Conservation (phyloP, 2,797 vertebrate species). For the Ispidina picta region DNA sequence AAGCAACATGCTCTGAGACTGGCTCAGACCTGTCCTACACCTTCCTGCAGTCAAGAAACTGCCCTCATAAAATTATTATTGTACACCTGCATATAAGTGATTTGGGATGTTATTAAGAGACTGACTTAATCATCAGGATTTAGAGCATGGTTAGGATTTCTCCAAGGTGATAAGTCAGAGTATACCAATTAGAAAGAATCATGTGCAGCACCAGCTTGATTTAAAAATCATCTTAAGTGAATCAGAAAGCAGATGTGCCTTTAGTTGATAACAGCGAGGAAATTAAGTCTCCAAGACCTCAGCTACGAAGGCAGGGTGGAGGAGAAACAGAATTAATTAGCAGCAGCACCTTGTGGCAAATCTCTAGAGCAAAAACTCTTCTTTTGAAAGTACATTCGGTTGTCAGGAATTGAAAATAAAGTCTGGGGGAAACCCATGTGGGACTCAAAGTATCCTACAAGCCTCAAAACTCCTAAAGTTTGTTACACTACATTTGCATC, state of each 20-base stretch:
- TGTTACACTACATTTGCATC: background rate
- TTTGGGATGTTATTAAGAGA: slow-evolving; percentile 26
- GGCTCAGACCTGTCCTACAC: background rate
- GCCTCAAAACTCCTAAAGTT: background rate
- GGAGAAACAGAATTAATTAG: background rate
- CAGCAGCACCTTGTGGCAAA: background rate
- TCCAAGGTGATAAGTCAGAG: slow-evolving; percentile 35
- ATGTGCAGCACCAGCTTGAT: slow-evolving; percentile 1
- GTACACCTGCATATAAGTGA: background rate
- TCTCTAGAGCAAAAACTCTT: background rate
- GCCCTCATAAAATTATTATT: slow-evolving; percentile 18
- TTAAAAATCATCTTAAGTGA: slow-evolving; percentile 40
- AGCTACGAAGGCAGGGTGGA: background rate
- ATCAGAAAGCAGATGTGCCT: slow-evolving; percentile 45
- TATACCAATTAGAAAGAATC: slow-evolving; percentile 23
- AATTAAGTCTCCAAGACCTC: slow-evolving; percentile 11
- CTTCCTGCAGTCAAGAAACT: slow-evolving; percentile 12
- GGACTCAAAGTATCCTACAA: background rate
- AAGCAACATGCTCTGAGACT: background rate
- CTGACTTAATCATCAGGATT: slow-evolving; percentile 25
- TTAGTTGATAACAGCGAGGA: background rate
- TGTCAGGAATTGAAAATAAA: background rate
- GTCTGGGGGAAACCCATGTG: background rate
- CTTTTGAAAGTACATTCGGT: background rate
- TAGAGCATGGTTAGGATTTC: slow-evolving; percentile 20